Percentiles rank a stretch among this genome's conserved stretches.
Evolutionary conservation across 1,140 invertebrate species (phyloP).

Genomic region (Maconellicoccus hirsutus): DNA sequence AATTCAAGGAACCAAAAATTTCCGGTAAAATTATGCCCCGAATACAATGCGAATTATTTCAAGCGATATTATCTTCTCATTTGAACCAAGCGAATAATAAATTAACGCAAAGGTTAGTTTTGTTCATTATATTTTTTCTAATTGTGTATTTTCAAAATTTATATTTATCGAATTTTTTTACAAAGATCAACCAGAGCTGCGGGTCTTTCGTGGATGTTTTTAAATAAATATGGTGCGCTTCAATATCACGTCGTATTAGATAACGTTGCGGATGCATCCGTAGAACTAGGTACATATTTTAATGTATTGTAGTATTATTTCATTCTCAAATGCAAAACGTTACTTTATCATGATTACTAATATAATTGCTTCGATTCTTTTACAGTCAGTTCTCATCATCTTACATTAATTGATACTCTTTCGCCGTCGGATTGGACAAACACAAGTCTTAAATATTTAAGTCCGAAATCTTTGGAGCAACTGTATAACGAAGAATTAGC

Average conservation of each 20-base stretch:
- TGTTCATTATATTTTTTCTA: neutral
- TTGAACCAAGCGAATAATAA: neutral
- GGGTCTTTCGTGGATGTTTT: constrained; percentile 64
- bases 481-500: constrained; percentile 65
- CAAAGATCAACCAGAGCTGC: constrained; percentile 35
- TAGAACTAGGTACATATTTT: neutral
- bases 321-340: too few species aligned
- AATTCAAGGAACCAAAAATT: constrained; percentile 47
- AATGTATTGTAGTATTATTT: neutral
- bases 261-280: constrained; percentile 33
- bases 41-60: constrained; percentile 67
- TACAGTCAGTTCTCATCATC: constrained; percentile 2
- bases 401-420: constrained; percentile 54
- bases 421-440: constrained; percentile 49
- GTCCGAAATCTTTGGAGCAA: constrained; percentile 58
- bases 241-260: constrained; percentile 56
- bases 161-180: neutral
- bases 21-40: constrained; percentile 53
- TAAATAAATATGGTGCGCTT: constrained; percentile 59
- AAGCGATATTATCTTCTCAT: constrained; percentile 42
- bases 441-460: constrained; percentile 50
- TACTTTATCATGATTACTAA: too few species aligned
- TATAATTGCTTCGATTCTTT: too few species aligned
- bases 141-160: neutral
- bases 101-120: neutral